A percentile compares a stretch with the other conserved stretches of the same genome.
These are phyloP conservation scores for Mus caroli DNA, from an alignment of 2,797 vertebrate genomes.

Conservation along the genomic window DNA sequence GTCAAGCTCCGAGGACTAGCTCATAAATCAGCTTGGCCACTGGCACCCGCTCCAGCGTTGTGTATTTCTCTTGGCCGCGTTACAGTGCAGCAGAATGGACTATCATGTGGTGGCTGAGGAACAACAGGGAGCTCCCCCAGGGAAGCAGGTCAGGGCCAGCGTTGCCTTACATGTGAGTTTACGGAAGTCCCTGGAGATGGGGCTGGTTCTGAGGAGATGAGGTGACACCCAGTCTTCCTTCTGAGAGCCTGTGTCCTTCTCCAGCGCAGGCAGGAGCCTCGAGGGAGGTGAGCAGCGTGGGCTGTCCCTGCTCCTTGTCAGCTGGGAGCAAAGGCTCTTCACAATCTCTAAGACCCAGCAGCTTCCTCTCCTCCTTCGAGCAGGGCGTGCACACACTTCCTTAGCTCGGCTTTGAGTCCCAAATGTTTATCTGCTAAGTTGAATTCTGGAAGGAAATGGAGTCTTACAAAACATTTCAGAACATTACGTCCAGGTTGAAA, in stretches of 20 bases:
- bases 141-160: constrained; percentile 15
- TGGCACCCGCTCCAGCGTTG: neutral
- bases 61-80: constrained; percentile 58
- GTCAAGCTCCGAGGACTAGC: neutral
- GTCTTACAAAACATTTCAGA: constrained; percentile 49
- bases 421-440: constrained; percentile 65
- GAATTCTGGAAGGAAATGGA: constrained; percentile 75
- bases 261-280: neutral
- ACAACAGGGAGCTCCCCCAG: neutral
- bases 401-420: constrained; percentile 1
- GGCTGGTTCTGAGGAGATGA: neutral
- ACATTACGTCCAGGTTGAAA: constrained; percentile 59
- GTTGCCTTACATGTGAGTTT: constrained; percentile 5
- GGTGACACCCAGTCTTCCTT: neutral
- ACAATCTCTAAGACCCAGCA: constrained; percentile 59
- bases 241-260: neutral
- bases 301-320: neutral
- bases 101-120: neutral
- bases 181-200: neutral
- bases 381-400: constrained; percentile 21
- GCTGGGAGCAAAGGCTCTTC: neutral
- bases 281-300: neutral
- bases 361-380: constrained; percentile 66
- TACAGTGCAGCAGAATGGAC: neutral
- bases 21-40: neutral